Percentiles rank a stretch among this genome's conserved stretches.
Conservation (phyloP, 1,140 invertebrate species). For the Prorops nasuta region DNA sequence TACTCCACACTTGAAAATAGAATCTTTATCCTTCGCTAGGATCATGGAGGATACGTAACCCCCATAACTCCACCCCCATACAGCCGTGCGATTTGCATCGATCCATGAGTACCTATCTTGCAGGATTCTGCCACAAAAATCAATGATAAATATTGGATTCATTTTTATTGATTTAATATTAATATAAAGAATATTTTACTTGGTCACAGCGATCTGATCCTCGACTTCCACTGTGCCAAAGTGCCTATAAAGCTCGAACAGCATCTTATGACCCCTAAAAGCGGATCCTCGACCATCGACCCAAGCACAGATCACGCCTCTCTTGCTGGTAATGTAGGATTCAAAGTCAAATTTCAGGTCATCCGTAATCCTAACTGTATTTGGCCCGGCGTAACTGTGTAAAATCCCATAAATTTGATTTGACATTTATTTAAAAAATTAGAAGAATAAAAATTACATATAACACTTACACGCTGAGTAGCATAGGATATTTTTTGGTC, state of each 20-base stretch:
- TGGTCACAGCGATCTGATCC: slow-evolving; percentile 63
- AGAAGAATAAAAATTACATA: slow-evolving; percentile 1
- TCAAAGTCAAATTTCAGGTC: slow-evolving; percentile 58
- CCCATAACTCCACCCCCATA: slow-evolving; percentile 76
- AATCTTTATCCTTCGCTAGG: slow-evolving; percentile 56
- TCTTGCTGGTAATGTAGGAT: slow-evolving; percentile 61
- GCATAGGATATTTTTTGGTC: slow-evolving; percentile 40
- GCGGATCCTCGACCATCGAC: slow-evolving; percentile 68
- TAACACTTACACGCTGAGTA: slow-evolving; percentile 45
- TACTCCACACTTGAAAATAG: slow-evolving; percentile 64
- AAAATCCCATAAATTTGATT: slow-evolving; percentile 12
- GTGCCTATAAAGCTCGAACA: slow-evolving; percentile 59
- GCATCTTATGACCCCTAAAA: slow-evolving; percentile 61
- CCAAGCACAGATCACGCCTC: slow-evolving; percentile 60
- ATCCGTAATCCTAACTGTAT: slow-evolving; percentile 60
- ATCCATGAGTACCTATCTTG: slow-evolving; percentile 67
- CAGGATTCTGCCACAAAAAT: slow-evolving; percentile 53
- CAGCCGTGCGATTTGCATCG: slow-evolving; percentile 66
- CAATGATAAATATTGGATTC: slow-evolving; percentile 5
- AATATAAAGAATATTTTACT: slow-evolving; percentile 52
- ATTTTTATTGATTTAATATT: slow-evolving; percentile 44
- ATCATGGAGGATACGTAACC: slow-evolving; percentile 56
- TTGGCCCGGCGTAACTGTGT: slow-evolving; percentile 66
- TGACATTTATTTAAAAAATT: no score
- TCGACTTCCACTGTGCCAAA: slow-evolving; percentile 65